Evolutionary conservation across 35 echinoderm and acorn worm genomes (phyloP).

Genomic region (Ophioderma brevispina): DNA sequence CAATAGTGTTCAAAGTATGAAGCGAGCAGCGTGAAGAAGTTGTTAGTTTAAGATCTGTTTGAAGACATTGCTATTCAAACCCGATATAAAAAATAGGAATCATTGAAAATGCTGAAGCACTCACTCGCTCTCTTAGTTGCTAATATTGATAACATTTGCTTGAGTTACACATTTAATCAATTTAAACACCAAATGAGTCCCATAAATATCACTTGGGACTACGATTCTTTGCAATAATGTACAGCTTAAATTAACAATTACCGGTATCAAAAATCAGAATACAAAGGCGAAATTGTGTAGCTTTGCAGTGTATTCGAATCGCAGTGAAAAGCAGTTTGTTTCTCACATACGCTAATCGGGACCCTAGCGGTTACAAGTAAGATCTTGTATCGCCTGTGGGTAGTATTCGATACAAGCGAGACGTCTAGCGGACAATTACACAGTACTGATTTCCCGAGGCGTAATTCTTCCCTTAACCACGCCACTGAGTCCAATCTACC

Average conservation of each 20-base stretch:
- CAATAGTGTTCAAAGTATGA: too few relatives aligned
- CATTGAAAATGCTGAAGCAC: too few relatives aligned
- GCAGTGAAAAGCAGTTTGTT: neutral
- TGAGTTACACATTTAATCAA: neutral
- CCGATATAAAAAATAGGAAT: too few relatives aligned
- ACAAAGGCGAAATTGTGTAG: neutral
- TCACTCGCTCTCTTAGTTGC: too few relatives aligned
- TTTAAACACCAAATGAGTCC: neutral
- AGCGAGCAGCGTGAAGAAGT: too few relatives aligned
- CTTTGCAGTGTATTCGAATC: neutral
- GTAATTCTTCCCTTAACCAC: neutral
- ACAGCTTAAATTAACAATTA: neutral
- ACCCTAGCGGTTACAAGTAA: neutral
- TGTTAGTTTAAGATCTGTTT: too few relatives aligned
- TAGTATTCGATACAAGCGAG: neutral
- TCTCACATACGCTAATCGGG: neutral
- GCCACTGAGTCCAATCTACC: neutral
- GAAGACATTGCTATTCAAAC: too few relatives aligned
- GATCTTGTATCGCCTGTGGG: neutral
- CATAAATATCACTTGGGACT: neutral
- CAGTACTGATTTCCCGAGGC: neutral
- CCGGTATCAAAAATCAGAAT: neutral
- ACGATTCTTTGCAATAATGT: neutral
- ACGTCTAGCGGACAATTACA: conserved; percentile 1
- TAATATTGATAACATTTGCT: too few relatives aligned